These are phyloP conservation scores for Phengaris alcon DNA, from an alignment of 2,888 invertebrate genomes.

Conservation along the genomic window DNA sequence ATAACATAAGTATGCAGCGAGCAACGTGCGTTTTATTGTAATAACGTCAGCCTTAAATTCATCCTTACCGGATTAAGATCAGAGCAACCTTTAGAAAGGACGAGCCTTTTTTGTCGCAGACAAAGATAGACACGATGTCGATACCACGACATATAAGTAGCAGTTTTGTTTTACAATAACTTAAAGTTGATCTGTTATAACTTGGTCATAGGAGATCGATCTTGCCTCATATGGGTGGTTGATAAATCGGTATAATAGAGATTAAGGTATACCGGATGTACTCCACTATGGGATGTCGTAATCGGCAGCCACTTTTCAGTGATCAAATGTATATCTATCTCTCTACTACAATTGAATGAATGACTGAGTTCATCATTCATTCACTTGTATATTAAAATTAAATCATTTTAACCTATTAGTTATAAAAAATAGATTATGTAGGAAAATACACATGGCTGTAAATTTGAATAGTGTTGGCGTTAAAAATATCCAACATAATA, in stretches of 20 bases:
- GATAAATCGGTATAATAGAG: constrained; percentile 9
- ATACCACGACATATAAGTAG: constrained; percentile 11
- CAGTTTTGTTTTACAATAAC: constrained; percentile 15
- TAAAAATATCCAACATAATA: constrained; percentile 17
- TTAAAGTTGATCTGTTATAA: constrained; percentile 20
- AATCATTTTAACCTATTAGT: no score
- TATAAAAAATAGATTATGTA: background rate
- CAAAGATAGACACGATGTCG: constrained; percentile 18
- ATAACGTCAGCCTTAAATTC: constrained; percentile 23
- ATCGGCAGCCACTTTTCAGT: background rate
- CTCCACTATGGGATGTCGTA: background rate
- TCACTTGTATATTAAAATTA: no score
- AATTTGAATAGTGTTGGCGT: background rate
- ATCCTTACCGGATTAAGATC: constrained; percentile 25
- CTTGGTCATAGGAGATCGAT: constrained; percentile 17
- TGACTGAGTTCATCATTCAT: no score
- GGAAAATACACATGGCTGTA: background rate
- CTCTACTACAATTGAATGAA: background rate
- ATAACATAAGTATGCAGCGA: constrained; percentile 54
- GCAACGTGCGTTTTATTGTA: constrained; percentile 20
- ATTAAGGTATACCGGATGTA: background rate
- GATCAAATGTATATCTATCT: background rate
- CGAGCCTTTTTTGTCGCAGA: constrained; percentile 15
- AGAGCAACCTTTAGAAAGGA: constrained; percentile 22
- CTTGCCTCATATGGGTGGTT: constrained; percentile 1